phyloP scores from a whole-genome alignment of 2,888 invertebrate species.

The Tridacna crocea region DNA sequence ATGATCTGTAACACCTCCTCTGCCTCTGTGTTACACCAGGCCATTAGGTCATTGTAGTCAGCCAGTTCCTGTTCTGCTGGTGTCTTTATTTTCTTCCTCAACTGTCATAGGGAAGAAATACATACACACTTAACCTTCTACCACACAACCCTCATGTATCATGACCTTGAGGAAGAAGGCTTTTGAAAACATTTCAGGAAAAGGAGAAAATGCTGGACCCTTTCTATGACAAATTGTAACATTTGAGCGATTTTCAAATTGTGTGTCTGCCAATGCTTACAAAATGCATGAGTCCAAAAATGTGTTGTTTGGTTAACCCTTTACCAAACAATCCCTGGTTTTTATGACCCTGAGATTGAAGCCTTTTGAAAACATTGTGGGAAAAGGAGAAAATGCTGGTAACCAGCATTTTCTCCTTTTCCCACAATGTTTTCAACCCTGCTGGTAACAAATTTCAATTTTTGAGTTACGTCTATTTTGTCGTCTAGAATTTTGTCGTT shows the following conservation, averaged over 20 bases:
- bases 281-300: no score
- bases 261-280: no score
- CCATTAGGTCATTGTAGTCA: slow-evolving; percentile 89
- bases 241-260: no score
- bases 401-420: background rate
- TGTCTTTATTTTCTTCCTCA: slow-evolving; percentile 67
- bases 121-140: background rate
- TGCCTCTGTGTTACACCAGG: slow-evolving; percentile 89
- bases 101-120: slow-evolving; percentile 28
- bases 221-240: no score
- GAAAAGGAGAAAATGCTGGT: no score
- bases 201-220: background rate
- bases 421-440: background rate
- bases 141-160: background rate
- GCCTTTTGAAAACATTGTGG: no score
- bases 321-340: no score
- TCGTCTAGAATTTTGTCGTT: no score
- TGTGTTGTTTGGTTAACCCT: no score
- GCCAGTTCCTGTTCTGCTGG: slow-evolving; percentile 78
- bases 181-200: background rate
- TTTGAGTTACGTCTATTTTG: no score
- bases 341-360: no score
- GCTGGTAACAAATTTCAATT: no score
- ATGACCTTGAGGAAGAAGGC: background rate
- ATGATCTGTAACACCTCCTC: slow-evolving; percentile 78